Base-by-base conservation (phyloP, 2,113 vertebrate genomes). In the Ciconia boyciana region DNA sequence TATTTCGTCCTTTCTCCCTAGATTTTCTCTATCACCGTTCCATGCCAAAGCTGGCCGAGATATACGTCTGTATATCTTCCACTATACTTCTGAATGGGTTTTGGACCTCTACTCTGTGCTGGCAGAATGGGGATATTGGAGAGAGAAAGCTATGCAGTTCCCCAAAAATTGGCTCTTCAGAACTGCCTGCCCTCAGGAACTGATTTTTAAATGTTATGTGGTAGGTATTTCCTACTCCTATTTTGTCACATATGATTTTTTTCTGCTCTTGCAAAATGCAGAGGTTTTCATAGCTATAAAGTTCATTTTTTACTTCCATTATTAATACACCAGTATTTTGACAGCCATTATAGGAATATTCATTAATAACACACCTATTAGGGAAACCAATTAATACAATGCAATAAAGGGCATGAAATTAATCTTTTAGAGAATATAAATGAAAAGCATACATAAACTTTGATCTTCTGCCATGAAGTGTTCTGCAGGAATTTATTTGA, bases 361-460 rank as follows among this genome's bases (percentile, higher is more conserved):
- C 75, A 94, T 86, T 95, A 93, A 66, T 90, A 94, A 62, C 48
- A 61, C 28, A 93, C 20, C 22, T 76, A 94, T 70, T 91, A 93
- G 39, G 39, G 46, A 79, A 94, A 95, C 5, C 0, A 2, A 91
- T 90, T 94, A 95, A 94, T 94, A 80, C 31, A 91, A 88, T 25
- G 55, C 64, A 93, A 74, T 91, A 91, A 96, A 85, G 51, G 43
- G 94, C 90, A 94, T 86, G 87, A 97, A 96, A 97, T 96, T 94
- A 91, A 95, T 97, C 66, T 97, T 97, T 74, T 77, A 54, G 74
- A 55, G 87, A 85, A 54, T 28, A 76, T 25, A 87, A 94, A 92
- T 76, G 54, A 95, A 66, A 39, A 94, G 88, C 43, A 71, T 66
- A 55, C 29, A 79, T 68, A 69, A 92, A 90, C 92, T 95, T 97